A percentile compares a stretch with the other conserved stretches of the same genome.
Evolutionary conservation across 1,140 invertebrate species (phyloP).

Genomic region (Pseudomyrmex dendroicus): DNA sequence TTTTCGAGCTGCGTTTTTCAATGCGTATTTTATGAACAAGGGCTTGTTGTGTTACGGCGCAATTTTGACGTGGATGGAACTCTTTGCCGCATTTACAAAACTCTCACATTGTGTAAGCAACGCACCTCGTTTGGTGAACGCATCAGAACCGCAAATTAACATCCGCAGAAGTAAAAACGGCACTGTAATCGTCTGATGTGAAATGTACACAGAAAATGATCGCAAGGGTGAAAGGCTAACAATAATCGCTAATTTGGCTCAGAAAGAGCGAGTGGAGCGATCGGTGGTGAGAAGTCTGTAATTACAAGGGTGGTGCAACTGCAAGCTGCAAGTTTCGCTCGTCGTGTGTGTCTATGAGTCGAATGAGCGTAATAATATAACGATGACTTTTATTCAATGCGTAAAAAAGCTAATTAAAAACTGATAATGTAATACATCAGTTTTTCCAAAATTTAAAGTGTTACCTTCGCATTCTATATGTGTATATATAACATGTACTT

Average conservation of each 20-base stretch:
- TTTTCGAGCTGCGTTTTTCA: conserved; percentile 1
- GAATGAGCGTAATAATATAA: neutral
- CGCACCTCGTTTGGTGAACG: neutral
- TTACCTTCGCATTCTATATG: neutral
- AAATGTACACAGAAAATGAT: conserved; percentile 39
- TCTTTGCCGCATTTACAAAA: neutral
- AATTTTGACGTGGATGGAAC: neutral
- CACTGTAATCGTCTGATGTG: conserved; percentile 37
- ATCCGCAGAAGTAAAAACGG: conserved; percentile 33
- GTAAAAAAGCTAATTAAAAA: neutral
- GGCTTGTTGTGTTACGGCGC: neutral
- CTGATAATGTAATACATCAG: neutral
- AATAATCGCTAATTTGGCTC: conserved; percentile 41
- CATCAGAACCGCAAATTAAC: conserved; percentile 28
- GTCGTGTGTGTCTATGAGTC: conserved; percentile 2
- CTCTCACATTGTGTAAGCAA: neutral
- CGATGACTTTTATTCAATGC: neutral
- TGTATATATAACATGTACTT: neutral
- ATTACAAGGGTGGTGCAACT: conserved; percentile 11
- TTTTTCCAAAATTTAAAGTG: neutral
- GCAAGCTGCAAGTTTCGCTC: conserved; percentile 8
- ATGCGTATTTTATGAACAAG: neutral
- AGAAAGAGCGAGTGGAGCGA: conserved; percentile 44
- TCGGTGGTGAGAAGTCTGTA: conserved; percentile 37
- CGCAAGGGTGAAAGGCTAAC: conserved; percentile 49